Base-by-base conservation (phyloP, 2,888 invertebrate genomes). In the Nyleta sp. region DNA sequence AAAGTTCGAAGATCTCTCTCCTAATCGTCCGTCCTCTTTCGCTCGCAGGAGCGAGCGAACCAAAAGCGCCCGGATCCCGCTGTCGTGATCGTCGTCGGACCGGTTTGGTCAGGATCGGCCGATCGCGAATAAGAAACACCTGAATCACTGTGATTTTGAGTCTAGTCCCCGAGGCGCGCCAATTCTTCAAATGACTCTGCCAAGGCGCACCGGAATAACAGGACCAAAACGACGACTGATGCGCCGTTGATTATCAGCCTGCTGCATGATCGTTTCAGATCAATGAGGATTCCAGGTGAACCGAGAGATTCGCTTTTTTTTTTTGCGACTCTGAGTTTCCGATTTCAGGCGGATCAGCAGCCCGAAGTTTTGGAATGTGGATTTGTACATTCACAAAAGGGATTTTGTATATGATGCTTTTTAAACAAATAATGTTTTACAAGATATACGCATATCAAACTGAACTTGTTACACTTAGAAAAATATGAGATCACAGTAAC, bases 61-160 rank as follows among this genome's bases (percentile, higher is more conserved):
- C 65, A 57, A 77, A 72, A 78, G 73, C 67, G 48, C 33, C n/a
- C 44, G 59, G 71, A 77, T 77, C 71, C 50, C 48, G 70, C 53
- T 70, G 68, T 73, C 73, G 57, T 59, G 57, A 57, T 75, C 53
- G 71, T 77, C 71, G 76, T 77, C 72, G 55, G 73, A 78, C 78
- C 78, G 78, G 78, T 78, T 78, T 78, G 73, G 78, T 18, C 44
- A 17, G 78, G 65, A 72, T 72, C 67, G 31, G 42, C 59, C 60
- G 77, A 78, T 78, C 64, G 72, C 78, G 62, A 67, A 57, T 72
- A 72, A 73, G 73, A 78, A 78, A 64, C 62, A 70, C 78, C 73
- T 70, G 68, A 78, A 73, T 68, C 78, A 70, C 74, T 73, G 74
- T 73, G 78, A 78, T 78, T 68, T 73, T 68, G 78, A 73, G 73